Conservation (phyloP, 2,113 vertebrate species). For the Tupaia tana region DNA sequence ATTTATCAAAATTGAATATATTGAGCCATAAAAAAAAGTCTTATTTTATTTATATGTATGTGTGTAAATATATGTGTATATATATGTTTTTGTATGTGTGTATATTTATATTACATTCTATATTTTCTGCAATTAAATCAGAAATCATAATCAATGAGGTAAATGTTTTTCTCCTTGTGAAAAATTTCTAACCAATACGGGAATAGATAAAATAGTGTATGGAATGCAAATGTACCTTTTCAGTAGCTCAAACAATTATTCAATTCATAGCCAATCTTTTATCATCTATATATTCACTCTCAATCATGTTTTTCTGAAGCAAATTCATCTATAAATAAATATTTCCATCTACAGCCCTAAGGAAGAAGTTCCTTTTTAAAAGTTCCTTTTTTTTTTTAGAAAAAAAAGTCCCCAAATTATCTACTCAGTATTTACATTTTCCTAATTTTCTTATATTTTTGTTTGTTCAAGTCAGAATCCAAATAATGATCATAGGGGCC, state of each 20-base stretch:
- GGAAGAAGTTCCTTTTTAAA: neutral
- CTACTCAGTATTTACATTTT: neutral
- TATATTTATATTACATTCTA: neutral
- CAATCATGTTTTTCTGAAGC: neutral
- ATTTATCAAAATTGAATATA: constrained; percentile 26
- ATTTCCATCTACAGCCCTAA: neutral
- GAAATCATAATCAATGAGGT: neutral
- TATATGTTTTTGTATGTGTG: neutral
- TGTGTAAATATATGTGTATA: neutral
- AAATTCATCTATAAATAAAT: constrained; percentile 16
- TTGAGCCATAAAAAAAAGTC: neutral
- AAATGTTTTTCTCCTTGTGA: neutral
- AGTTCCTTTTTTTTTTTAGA: too few relatives aligned
- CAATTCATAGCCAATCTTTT: neutral
- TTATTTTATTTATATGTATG: neutral
- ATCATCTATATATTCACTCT: neutral
- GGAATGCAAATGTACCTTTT: neutral
- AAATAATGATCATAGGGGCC: neutral
- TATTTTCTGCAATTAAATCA: constrained; percentile 19
- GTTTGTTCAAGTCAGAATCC: neutral
- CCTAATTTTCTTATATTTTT: neutral
- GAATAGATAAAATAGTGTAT: neutral
- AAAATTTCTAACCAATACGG: neutral
- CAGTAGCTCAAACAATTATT: neutral
- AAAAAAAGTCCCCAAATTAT: constrained; percentile 9